Conservation (phyloP, 2,888 invertebrate genomes). For the Fragum sueziense region DNA sequence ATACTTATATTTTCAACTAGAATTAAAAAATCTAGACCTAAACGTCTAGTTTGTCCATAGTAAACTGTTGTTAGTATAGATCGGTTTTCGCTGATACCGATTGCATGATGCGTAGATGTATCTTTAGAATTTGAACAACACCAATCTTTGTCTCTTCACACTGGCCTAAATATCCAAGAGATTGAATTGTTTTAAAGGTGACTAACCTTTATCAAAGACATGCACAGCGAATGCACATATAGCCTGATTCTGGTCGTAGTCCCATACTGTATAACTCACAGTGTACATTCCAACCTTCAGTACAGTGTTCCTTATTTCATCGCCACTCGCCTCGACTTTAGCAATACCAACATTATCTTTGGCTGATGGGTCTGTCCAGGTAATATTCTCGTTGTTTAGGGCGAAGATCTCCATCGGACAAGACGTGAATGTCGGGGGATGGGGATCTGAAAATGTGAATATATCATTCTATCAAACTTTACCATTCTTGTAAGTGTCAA, state of each 20-base stretch:
- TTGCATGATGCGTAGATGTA: too few relatives aligned
- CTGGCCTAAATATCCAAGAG: too few relatives aligned
- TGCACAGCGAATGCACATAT: constrained; percentile 45
- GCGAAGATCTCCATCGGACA: constrained; percentile 52
- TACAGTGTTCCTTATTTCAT: constrained; percentile 8
- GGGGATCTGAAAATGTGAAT: constrained; percentile 41
- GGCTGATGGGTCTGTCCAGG: constrained; percentile 48
- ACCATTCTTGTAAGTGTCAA: too few relatives aligned
- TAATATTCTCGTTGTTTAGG: constrained; percentile 26
- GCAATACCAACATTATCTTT: constrained; percentile 59
- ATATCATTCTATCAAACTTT: too few relatives aligned
- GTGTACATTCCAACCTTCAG: constrained; percentile 35
- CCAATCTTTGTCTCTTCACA: too few relatives aligned
- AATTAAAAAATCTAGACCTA: too few relatives aligned
- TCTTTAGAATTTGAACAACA: too few relatives aligned
- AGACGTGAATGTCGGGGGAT: constrained; percentile 43
- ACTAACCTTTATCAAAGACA: constrained; percentile 38
- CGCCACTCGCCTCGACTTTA: constrained; percentile 25
- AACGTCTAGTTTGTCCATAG: too few relatives aligned
- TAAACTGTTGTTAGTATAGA: too few relatives aligned
- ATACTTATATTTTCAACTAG: too few relatives aligned
- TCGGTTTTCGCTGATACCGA: too few relatives aligned
- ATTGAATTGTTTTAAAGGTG: not conserved
- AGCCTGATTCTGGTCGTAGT: constrained; percentile 53
- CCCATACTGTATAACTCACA: constrained; percentile 47